Base-by-base conservation (phyloP, 1,140 invertebrate genomes). In the Prorops nasuta region DNA sequence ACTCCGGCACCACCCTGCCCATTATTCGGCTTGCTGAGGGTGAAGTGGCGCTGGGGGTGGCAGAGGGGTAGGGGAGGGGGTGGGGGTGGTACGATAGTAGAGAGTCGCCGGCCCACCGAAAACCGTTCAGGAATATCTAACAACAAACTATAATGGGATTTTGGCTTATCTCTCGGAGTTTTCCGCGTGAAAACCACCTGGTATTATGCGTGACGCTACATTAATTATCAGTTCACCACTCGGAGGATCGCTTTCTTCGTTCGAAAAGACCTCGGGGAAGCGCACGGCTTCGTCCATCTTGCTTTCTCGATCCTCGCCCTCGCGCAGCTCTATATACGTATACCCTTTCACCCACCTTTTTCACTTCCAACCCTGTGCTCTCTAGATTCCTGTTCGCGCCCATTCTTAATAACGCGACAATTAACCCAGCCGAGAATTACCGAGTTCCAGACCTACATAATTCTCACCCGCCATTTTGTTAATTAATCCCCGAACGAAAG, bases 91-190 rank as follows among this genome's bases (percentile, higher is more conserved):
- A n/a, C n/a, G n/a, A n/a, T n/a, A n/a, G n/a, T n/a, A n/a, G n/a
- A n/a, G n/a, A n/a, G n/a, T n/a, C n/a, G n/a, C n/a, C n/a, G n/a
- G n/a, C n/a, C n/a, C n/a, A n/a, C n/a, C n/a, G n/a, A n/a, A n/a
- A n/a, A n/a, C n/a, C n/a, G n/a, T n/a, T n/a, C n/a, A n/a, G n/a
- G 24, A 28, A 28, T 10, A 63, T 48, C 51, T 48, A 63, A 61
- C 53, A 47, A 49, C 56, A 37, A 63, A 63, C 53, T 58, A 48
- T 66, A 66, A 66, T 66, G 57, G 56, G 60, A 56, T 64, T 66
- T 63, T 28, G 39, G 57, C 50, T 66, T 66, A 66, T 66, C 60
- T 56, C 49, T 21, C 36, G 28, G 21, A 6, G 24, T 10, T 28
- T 10, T 10, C 10, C 24, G 4, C 24, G 4, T 6, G 10, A 28